These are phyloP conservation scores for Lampropteryx suffumata DNA, from an alignment of 2,888 invertebrate genomes.

Conservation along the genomic window DNA sequence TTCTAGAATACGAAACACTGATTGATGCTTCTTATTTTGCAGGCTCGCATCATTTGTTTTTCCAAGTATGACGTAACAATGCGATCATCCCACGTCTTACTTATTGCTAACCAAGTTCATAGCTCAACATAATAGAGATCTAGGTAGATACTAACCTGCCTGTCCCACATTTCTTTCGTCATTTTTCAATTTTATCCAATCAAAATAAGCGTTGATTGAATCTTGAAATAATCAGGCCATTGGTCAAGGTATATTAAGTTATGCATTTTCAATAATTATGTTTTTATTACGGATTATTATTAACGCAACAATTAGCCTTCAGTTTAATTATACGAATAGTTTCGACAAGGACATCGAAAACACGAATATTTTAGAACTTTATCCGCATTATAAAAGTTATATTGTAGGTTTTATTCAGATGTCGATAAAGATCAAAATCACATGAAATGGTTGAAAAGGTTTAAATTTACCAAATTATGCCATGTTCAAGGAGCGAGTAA, in stretches of 20 bases:
- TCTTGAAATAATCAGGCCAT: too few species aligned
- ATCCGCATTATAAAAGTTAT: slow-evolving; percentile 8
- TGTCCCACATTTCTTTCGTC: too few species aligned
- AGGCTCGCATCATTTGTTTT: slow-evolving; percentile 19
- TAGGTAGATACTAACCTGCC: too few species aligned
- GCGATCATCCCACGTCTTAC: slow-evolving; percentile 41
- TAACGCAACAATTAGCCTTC: slow-evolving; percentile 14
- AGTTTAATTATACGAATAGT: slow-evolving; percentile 7
- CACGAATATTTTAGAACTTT: slow-evolving; percentile 13
- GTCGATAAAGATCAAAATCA: background rate
- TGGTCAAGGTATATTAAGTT: too few species aligned
- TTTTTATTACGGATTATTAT: slow-evolving; percentile 19
- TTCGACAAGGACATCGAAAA: slow-evolving; percentile 13
- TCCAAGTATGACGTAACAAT: slow-evolving; percentile 38
- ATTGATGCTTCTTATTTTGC: slow-evolving; percentile 17
- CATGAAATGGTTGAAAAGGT: background rate
- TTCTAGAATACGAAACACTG: slow-evolving; percentile 8
- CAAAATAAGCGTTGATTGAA: too few species aligned
- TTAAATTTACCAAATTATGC: background rate
- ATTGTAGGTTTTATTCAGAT: slow-evolving; percentile 1
- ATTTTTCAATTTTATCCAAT: too few species aligned
- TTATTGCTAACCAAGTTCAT: slow-evolving; percentile 37
- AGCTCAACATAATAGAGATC: slow-evolving; percentile 23
- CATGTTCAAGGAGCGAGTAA: slow-evolving; percentile 12
- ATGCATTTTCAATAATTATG: too few species aligned